A percentile compares a stretch with the other conserved stretches of the same genome.
These are phyloP conservation scores for Arion vulgaris DNA, from an alignment of 1,140 invertebrate species.

Conservation along the genomic window DNA sequence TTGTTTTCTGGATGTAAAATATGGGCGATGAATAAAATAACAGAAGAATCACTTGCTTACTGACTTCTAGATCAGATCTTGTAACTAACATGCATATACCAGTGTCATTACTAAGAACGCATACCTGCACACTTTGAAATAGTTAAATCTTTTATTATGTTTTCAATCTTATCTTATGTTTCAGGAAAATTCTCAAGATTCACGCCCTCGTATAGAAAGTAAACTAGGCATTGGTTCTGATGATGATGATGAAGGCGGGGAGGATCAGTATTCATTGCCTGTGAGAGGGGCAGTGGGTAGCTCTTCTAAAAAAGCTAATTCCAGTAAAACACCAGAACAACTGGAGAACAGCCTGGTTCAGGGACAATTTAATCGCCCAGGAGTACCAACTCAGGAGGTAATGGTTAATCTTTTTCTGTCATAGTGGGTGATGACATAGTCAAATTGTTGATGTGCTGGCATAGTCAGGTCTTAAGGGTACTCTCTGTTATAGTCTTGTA, in stretches of 20 bases:
- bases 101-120: too few relatives aligned
- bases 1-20: too few relatives aligned
- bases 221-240: constrained; percentile 62
- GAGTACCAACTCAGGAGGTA: constrained; percentile 9
- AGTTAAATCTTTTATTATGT: too few relatives aligned
- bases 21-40: too few relatives aligned
- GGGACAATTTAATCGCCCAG: not conserved
- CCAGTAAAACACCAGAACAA: not conserved
- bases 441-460: too few relatives aligned
- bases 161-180: not conserved
- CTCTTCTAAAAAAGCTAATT: constrained; percentile 1
- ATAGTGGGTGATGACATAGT: too few relatives aligned
- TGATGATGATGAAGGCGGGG: constrained; percentile 30
- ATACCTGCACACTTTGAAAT: too few relatives aligned
- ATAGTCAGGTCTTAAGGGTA: too few relatives aligned
- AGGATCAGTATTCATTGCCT: not conserved
- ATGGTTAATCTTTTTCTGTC: not conserved
- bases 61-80: too few relatives aligned
- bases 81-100: too few relatives aligned
- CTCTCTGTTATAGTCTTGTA: too few relatives aligned
- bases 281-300: not conserved
- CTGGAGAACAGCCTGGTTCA: constrained; percentile 10
- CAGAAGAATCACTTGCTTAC: too few relatives aligned
- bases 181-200: constrained; percentile 50
- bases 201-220: constrained; percentile 65